phyloP scores from a whole-genome alignment of 2,888 invertebrate genomes.

The Limenitis camilla region DNA sequence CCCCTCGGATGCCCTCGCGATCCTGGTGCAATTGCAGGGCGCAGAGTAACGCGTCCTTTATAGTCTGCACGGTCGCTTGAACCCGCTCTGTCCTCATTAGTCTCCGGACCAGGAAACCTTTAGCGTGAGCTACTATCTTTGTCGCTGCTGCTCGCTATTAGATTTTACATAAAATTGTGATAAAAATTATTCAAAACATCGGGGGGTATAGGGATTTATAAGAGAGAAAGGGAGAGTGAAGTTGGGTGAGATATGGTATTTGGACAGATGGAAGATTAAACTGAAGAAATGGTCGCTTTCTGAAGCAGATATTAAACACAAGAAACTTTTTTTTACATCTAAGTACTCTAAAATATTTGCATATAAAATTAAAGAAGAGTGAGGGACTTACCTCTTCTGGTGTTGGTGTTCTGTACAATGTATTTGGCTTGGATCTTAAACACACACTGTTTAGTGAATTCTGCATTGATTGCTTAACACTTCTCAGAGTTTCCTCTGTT shows the following conservation, averaged over 20 bases:
- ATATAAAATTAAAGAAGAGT: too few relatives aligned
- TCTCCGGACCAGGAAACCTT: constrained; percentile 87
- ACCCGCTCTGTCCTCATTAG: constrained; percentile 88
- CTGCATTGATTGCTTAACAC: constrained; percentile 37
- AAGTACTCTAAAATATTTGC: too few relatives aligned
- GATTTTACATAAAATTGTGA: constrained; percentile 47
- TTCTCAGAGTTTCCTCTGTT: constrained; percentile 38
- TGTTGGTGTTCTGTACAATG: constrained; percentile 32
- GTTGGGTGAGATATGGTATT: not conserved
- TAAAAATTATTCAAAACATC: not conserved
- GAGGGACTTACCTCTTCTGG: constrained; percentile 50
- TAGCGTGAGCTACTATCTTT: constrained; percentile 78
- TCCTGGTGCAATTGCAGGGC: constrained; percentile 83
- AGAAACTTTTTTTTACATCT: too few relatives aligned
- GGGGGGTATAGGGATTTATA: not conserved
- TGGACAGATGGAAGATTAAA: too few relatives aligned
- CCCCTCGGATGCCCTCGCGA: constrained; percentile 72
- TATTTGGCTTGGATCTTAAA: constrained; percentile 23
- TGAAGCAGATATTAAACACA: constrained; percentile 23
- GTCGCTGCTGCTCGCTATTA: constrained; percentile 75
- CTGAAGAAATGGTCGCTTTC: not conserved
- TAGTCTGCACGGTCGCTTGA: constrained; percentile 84
- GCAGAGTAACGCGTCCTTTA: constrained; percentile 84
- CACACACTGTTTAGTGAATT: constrained; percentile 37
- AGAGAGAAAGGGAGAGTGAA: not conserved